Percentiles rank a stretch among this genome's conserved stretches.
phyloP scores from a whole-genome alignment of 2,888 invertebrate genomes.

The Siphlonurus alternatus region DNA sequence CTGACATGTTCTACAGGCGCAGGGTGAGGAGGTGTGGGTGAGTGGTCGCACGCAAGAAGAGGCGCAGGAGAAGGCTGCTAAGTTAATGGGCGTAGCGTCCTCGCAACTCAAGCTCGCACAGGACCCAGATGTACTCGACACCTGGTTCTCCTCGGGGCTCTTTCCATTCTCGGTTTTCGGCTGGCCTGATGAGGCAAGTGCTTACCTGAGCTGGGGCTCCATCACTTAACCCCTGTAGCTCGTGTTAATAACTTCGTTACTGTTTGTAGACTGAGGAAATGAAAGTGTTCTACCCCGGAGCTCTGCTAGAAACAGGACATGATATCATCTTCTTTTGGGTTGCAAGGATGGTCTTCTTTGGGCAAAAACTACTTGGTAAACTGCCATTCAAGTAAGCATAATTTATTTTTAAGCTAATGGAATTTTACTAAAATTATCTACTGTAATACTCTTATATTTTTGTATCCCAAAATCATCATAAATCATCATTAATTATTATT shows the following conservation, averaged over 20 bases:
- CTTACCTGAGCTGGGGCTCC: not conserved
- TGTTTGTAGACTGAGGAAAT: slow-evolving; percentile 40
- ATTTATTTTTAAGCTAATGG: not conserved
- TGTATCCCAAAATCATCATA: not conserved
- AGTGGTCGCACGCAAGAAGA: slow-evolving; percentile 42
- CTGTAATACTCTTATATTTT: not conserved
- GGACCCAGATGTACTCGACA: slow-evolving; percentile 95
- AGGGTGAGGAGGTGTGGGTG: slow-evolving; percentile 40
- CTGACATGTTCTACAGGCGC: slow-evolving; percentile 15
- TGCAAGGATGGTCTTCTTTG: slow-evolving; percentile 97
- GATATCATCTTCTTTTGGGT: slow-evolving; percentile 99
- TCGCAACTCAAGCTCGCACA: slow-evolving; percentile 39
- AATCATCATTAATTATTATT: not conserved
- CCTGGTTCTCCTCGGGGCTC: slow-evolving; percentile 96
- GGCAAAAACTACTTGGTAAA: slow-evolving; percentile 71
- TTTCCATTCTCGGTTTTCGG: slow-evolving; percentile 95
- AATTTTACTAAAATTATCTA: slow-evolving; percentile 3
- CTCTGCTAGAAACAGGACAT: slow-evolving; percentile 88
- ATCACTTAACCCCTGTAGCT: not conserved
- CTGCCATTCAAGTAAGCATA: slow-evolving; percentile 65
- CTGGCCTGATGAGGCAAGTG: slow-evolving; percentile 68
- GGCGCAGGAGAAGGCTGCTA: slow-evolving; percentile 61
- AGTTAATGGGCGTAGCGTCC: slow-evolving; percentile 38
- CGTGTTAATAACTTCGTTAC: slow-evolving; percentile 2
- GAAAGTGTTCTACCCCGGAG: slow-evolving; percentile 77